These are phyloP conservation scores for Metaphire vulgaris DNA, from an alignment of 1,140 invertebrate species.

Conservation along the genomic window DNA sequence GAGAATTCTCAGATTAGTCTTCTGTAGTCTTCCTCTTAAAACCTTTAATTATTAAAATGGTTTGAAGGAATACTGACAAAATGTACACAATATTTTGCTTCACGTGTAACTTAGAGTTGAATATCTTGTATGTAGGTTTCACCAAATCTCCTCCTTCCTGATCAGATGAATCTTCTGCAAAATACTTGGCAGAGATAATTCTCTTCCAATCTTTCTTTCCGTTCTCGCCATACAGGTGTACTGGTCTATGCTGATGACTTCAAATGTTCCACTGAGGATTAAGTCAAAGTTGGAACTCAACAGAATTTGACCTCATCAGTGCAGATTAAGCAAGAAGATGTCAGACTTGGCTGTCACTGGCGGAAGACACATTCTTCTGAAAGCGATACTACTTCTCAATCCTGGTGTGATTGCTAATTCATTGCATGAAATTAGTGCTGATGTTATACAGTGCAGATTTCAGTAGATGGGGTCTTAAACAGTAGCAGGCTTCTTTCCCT, in stretches of 20 bases:
- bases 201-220: slow-evolving; percentile 83
- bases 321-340: slow-evolving; percentile 75
- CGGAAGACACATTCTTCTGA: slow-evolving; percentile 87
- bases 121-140: too few relatives aligned
- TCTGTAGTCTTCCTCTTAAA: too few relatives aligned
- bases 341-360: slow-evolving; percentile 73
- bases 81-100: too few relatives aligned
- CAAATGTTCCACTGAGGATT: slow-evolving; percentile 39
- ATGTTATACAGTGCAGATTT: too few relatives aligned
- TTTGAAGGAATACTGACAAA: too few relatives aligned
- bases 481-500: too few relatives aligned
- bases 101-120: too few relatives aligned
- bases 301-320: slow-evolving; percentile 68
- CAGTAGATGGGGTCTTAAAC: too few relatives aligned
- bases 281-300: slow-evolving; percentile 38
- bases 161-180: slow-evolving; percentile 92
- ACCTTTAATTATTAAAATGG: too few relatives aligned
- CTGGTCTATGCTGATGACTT: slow-evolving; percentile 49
- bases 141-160: slow-evolving; percentile 77
- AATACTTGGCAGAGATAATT: slow-evolving; percentile 94
- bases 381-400: slow-evolving; percentile 85
- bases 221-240: slow-evolving; percentile 57
- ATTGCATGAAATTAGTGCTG: too few relatives aligned
- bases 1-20: too few relatives aligned
- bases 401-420: too few relatives aligned